Evolutionary conservation across 2,888 invertebrate genomes (phyloP).

Genomic region (Sycophila texana): DNA sequence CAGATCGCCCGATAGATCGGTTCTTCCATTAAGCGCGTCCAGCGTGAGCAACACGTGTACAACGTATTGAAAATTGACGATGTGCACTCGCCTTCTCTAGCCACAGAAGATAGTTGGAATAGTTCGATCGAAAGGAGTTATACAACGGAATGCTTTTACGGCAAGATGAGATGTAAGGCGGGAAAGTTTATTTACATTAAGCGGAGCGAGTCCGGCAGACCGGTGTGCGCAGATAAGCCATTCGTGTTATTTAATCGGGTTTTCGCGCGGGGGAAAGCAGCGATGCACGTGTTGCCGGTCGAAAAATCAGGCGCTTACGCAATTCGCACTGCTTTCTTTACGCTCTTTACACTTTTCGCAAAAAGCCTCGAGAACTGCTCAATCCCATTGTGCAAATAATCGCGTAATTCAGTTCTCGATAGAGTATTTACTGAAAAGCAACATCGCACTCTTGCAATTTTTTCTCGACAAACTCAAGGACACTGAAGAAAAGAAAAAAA

Average conservation of each 20-base stretch:
- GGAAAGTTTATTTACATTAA: conserved; percentile 15
- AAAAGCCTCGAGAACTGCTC: too few relatives aligned
- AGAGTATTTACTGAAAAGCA: too few relatives aligned
- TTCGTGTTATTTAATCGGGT: conserved; percentile 9
- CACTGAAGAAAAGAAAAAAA: background rate
- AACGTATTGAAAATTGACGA: too few relatives aligned
- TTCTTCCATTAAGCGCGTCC: too few relatives aligned
- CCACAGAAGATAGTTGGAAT: background rate
- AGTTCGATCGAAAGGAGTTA: background rate
- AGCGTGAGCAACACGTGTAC: too few relatives aligned
- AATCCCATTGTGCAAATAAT: too few relatives aligned
- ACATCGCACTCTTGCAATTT: too few relatives aligned
- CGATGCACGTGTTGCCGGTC: background rate
- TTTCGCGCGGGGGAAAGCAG: background rate
- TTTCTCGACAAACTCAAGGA: too few relatives aligned
- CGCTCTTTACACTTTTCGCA: too few relatives aligned
- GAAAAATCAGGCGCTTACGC: background rate
- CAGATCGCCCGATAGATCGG: too few relatives aligned
- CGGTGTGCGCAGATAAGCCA: background rate
- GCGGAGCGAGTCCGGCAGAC: background rate
- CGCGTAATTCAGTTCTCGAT: too few relatives aligned
- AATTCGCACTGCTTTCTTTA: background rate
- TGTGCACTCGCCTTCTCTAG: too few relatives aligned
- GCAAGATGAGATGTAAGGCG: background rate
- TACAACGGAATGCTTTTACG: background rate